These are phyloP conservation scores for Gryllus longicercus DNA, from an alignment of 2,888 invertebrate species.

Conservation along the genomic window DNA sequence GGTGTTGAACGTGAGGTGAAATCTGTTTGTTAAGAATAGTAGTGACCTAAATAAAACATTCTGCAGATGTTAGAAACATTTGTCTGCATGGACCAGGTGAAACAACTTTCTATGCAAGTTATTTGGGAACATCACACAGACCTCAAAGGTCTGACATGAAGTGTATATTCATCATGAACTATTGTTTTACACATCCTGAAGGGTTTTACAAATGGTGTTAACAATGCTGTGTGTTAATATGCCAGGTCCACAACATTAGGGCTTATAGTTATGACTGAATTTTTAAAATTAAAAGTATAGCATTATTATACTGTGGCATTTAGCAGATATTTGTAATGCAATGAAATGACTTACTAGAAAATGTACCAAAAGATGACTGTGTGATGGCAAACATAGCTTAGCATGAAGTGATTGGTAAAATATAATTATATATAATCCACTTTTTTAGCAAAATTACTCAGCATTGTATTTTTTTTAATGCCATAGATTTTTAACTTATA, in stretches of 20 bases:
- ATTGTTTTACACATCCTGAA: conserved; percentile 24
- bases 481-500: conserved; percentile 2
- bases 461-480: neutral
- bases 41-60: neutral
- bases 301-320: conserved; percentile 12
- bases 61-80: conserved; percentile 21
- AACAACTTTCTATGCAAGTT: neutral
- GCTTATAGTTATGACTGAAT: conserved; percentile 11
- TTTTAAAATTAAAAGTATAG: neutral
- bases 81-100: conserved; percentile 20
- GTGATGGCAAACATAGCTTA: conserved; percentile 10
- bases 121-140: conserved; percentile 24
- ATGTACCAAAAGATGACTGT: neutral
- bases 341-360: neutral
- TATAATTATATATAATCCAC: neutral
- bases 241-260: conserved; percentile 21
- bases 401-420: neutral
- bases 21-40: conserved; percentile 23
- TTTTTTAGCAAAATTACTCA: conserved; percentile 4
- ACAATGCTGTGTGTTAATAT: conserved; percentile 21
- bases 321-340: conserved; percentile 11
- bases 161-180: neutral
- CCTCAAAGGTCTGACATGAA: conserved; percentile 21
- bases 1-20: conserved; percentile 30
- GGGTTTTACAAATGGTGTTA: conserved; percentile 28